A percentile compares a stretch with the other conserved stretches of the same genome.
phyloP scores from a whole-genome alignment of 2,797 vertebrate genomes.

The Helicolenus hilgendorfi region DNA sequence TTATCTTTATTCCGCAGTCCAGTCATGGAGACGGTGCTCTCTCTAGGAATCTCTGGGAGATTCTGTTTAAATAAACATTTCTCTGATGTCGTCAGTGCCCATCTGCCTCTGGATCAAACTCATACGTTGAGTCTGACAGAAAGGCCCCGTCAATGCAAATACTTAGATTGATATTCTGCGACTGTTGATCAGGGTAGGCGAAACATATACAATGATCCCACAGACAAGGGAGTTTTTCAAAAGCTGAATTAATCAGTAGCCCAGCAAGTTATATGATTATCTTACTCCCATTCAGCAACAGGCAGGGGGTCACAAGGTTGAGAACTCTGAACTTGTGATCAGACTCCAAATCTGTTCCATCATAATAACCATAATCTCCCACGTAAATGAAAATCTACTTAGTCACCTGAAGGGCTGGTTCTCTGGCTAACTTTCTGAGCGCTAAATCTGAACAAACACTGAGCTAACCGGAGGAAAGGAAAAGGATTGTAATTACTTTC shows the following conservation, averaged over 20 bases:
- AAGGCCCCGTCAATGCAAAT: conserved; percentile 69
- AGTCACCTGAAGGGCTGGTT: not conserved
- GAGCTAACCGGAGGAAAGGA: not conserved
- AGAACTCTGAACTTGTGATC: conserved; percentile 35
- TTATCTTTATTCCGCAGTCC: conserved; percentile 63
- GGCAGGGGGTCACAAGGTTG: conserved; percentile 41
- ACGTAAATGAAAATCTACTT: conserved; percentile 40
- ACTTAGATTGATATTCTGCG: conserved; percentile 72
- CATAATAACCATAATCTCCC: conserved; percentile 35
- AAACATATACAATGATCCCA: conserved; percentile 29
- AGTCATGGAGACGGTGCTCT: conserved; percentile 51
- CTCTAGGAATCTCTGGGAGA: conserved; percentile 49
- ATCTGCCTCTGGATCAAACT: conserved; percentile 64
- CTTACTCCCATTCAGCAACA: conserved; percentile 26
- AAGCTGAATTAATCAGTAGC: conserved; percentile 54
- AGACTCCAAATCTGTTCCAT: conserved; percentile 24
- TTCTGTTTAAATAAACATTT: conserved; percentile 75
- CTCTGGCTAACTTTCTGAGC: not conserved
- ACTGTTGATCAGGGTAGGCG: conserved; percentile 10
- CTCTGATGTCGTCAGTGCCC: conserved; percentile 53
- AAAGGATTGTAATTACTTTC: not conserved
- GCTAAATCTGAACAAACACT: not conserved
- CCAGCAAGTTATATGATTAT: conserved; percentile 30
- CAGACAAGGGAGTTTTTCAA: not conserved
- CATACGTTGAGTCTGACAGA: conserved; percentile 37